Percentiles rank a stretch among this genome's conserved stretches.
phyloP scores from a whole-genome alignment of 2,113 vertebrate species.

The Bubalus kerabau region DNA sequence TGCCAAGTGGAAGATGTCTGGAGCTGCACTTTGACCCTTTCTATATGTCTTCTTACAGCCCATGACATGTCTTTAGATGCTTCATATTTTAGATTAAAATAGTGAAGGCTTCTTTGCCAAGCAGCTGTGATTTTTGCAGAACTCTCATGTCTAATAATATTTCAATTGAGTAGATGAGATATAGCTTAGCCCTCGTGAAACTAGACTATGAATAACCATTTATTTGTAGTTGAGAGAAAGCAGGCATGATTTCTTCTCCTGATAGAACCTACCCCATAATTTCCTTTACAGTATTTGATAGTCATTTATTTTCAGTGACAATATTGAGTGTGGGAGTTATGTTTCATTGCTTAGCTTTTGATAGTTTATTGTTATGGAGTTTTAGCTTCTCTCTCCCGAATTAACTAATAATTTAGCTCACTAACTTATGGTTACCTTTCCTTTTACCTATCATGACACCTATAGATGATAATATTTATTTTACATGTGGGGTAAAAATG shows the following conservation, averaged over 20 bases:
- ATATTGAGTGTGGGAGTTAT: neutral
- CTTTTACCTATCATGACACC: neutral
- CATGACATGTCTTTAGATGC: neutral
- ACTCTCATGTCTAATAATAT: slow-evolving; percentile 29
- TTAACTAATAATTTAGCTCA: neutral
- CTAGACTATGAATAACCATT: neutral
- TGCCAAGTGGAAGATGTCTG: neutral
- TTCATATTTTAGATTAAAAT: slow-evolving; percentile 11
- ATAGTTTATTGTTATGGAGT: neutral
- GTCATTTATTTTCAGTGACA: neutral
- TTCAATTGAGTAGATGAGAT: neutral
- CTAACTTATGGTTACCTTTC: neutral
- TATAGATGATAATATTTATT: neutral
- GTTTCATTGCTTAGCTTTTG: neutral
- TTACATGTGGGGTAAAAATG: neutral
- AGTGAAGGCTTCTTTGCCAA: neutral
- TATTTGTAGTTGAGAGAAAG: neutral
- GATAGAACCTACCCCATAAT: neutral
- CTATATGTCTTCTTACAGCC: neutral
- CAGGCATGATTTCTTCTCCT: neutral
- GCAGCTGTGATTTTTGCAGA: neutral
- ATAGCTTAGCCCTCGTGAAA: neutral
- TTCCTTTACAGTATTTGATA: neutral
- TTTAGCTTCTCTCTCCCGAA: neutral
- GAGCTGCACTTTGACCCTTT: neutral